These are phyloP conservation scores for Acronicta alni DNA, from an alignment of 2,888 invertebrate genomes.

Conservation along the genomic window DNA sequence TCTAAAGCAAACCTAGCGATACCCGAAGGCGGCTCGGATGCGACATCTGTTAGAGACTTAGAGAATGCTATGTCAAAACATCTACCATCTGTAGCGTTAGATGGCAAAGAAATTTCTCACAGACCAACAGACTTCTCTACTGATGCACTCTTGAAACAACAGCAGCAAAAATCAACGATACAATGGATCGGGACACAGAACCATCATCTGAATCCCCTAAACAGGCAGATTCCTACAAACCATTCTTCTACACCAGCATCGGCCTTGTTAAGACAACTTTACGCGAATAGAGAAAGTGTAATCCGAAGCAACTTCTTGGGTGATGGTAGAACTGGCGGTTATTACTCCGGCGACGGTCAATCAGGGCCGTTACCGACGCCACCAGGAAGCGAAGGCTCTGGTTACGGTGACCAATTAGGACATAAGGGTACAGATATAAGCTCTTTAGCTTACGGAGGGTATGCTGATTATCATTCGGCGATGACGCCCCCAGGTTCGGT, in stretches of 20 bases:
- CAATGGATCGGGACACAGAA: conserved; percentile 98
- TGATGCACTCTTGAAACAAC: conserved; percentile 94
- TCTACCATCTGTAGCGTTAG: conserved; percentile 90
- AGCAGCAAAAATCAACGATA: conserved; percentile 93
- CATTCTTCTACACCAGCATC: conserved; percentile 94
- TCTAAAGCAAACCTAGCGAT: conserved; percentile 79
- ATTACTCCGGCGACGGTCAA: conserved; percentile 90
- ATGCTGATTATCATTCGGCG: conserved; percentile 96
- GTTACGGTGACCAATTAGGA: conserved; percentile 90
- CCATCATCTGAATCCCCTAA: conserved; percentile 89
- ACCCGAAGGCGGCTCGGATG: conserved; percentile 80
- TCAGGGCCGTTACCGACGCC: conserved; percentile 95
- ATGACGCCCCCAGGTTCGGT: conserved; percentile 99
- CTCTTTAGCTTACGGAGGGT: conserved; percentile 89
- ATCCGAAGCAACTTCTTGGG: conserved; percentile 95
- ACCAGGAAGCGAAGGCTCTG: conserved; percentile 95
- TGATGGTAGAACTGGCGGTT: conserved; percentile 84
- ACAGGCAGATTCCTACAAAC: conserved; percentile 89
- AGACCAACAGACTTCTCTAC: conserved; percentile 96
- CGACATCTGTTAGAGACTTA: conserved; percentile 95
- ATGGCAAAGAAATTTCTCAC: conserved; percentile 88
- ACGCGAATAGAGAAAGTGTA: conserved; percentile 98
- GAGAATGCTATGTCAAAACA: conserved; percentile 99
- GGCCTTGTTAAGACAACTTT: conserved; percentile 95
- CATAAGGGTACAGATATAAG: conserved; percentile 90